A percentile compares a stretch with the other conserved stretches of the same genome.
Evolutionary conservation across 1,140 invertebrate species (phyloP).

Genomic region (Drosophila pandora): DNA sequence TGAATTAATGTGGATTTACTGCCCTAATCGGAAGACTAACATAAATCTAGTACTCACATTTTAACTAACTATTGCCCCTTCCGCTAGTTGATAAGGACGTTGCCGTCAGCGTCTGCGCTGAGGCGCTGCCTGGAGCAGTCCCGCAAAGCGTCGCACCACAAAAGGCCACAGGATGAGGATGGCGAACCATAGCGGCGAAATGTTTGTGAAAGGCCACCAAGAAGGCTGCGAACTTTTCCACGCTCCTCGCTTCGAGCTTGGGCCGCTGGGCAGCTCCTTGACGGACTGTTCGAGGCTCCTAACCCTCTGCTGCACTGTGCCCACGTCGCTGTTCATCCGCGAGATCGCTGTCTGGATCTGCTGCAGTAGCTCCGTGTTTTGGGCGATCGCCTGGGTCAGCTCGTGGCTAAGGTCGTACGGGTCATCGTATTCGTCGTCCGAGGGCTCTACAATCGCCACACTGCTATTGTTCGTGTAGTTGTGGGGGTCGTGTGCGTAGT

Average conservation of each 20-base stretch:
- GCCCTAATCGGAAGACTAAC: not conserved
- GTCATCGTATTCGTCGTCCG: slow-evolving; percentile 92
- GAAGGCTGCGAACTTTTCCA: slow-evolving; percentile 61
- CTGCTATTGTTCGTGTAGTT: slow-evolving; percentile 81
- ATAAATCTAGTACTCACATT: slow-evolving; percentile 57
- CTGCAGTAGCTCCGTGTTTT: slow-evolving; percentile 63
- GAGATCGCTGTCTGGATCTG: slow-evolving; percentile 84
- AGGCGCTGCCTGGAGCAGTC: slow-evolving; percentile 45
- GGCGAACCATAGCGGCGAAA: slow-evolving; percentile 85
- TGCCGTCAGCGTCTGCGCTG: slow-evolving; percentile 54
- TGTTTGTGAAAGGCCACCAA: slow-evolving; percentile 85
- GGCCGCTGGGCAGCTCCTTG: slow-evolving; percentile 50
- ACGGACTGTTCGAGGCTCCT: slow-evolving; percentile 78
- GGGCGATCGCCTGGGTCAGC: slow-evolving; percentile 63
- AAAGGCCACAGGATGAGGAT: slow-evolving; percentile 87
- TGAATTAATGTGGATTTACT: not conserved
- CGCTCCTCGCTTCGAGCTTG: slow-evolving; percentile 21
- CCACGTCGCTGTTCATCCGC: slow-evolving; percentile 83
- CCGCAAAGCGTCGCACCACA: slow-evolving; percentile 79
- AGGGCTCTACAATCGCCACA: slow-evolving; percentile 86
- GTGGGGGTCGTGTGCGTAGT: slow-evolving; percentile 40
- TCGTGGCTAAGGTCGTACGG: slow-evolving; percentile 87
- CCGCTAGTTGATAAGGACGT: slow-evolving; percentile 2
- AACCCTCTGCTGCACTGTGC: slow-evolving; percentile 83
- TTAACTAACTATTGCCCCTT: slow-evolving; percentile 60